A percentile compares a stretch with the other conserved stretches of the same genome.
Evolutionary conservation across 2,113 vertebrate species (phyloP).

Genomic region (Glaucidium brasilianum): DNA sequence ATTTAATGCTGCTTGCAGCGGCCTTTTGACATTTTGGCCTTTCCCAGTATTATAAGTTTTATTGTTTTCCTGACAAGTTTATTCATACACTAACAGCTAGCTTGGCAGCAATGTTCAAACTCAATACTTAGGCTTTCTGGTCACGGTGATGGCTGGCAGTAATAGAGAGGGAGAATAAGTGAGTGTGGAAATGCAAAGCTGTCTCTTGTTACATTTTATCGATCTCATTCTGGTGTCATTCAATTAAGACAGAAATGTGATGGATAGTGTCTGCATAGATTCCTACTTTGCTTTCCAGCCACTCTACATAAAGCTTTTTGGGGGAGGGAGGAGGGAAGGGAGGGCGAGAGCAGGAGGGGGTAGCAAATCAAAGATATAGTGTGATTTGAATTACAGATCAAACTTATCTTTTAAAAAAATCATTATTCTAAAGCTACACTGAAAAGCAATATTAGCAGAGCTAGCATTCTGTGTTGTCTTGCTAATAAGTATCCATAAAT

Average conservation of each 20-base stretch:
- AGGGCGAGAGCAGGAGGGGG: conserved; percentile 22
- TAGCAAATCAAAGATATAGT: conserved; percentile 70
- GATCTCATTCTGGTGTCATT: conserved; percentile 83
- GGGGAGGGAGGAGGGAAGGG: neutral
- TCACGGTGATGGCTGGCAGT: conserved; percentile 73
- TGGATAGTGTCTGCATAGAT: conserved; percentile 78
- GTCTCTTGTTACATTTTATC: conserved; percentile 81
- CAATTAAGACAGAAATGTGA: conserved; percentile 83
- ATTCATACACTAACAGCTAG: conserved; percentile 73
- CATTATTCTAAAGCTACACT: conserved; percentile 42
- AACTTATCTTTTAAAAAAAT: conserved; percentile 39
- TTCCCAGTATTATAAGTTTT: conserved; percentile 58
- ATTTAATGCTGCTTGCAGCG: conserved; percentile 62
- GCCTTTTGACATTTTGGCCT: conserved; percentile 56
- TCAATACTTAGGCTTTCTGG: conserved; percentile 73
- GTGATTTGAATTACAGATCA: conserved; percentile 79
- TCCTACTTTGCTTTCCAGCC: conserved; percentile 70
- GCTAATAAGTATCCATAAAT: neutral
- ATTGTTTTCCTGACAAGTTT: conserved; percentile 75
- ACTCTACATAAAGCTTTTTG: conserved; percentile 65
- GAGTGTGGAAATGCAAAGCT: conserved; percentile 82
- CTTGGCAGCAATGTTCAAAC: conserved; percentile 64
- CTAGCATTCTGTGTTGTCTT: conserved; percentile 45
- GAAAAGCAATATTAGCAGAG: conserved; percentile 59
- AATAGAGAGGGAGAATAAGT: conserved; percentile 74